Conservation (phyloP, 1,140 invertebrate species). For the Lordiphosa collinella region DNA sequence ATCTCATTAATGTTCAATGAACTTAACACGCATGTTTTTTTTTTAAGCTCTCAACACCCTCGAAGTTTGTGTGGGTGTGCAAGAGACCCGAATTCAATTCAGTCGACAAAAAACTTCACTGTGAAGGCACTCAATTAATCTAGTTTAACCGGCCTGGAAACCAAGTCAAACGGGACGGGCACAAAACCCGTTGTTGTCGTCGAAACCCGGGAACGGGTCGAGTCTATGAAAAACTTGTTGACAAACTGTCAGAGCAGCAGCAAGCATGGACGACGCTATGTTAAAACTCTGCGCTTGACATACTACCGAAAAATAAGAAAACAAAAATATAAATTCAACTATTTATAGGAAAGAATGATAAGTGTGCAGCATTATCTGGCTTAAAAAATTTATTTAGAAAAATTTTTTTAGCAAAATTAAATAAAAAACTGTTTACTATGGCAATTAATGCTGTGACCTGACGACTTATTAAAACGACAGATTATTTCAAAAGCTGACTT, state of each 20-base stretch:
- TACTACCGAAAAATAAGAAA: constrained; percentile 23
- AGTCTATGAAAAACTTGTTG: constrained; percentile 66
- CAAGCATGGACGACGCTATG: constrained; percentile 14
- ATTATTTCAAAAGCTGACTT: no score
- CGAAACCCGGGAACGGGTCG: constrained; percentile 10
- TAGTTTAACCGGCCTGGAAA: constrained; percentile 72
- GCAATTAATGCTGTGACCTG: no score
- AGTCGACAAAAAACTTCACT: constrained; percentile 20
- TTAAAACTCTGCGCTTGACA: constrained; percentile 29
- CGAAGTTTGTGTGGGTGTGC: constrained; percentile 22
- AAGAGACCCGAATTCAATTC: constrained; percentile 66
- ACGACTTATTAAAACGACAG: no score
- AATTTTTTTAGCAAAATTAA: no score
- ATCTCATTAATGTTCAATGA: constrained; percentile 68
- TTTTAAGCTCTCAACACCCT: constrained; percentile 30
- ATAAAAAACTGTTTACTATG: no score
- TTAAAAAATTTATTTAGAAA: no score
- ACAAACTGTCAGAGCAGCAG: constrained; percentile 54
- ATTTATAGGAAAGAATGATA: background rate
- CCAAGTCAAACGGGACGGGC: constrained; percentile 35
- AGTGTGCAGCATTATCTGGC: background rate
- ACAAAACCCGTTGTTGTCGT: constrained; percentile 19
- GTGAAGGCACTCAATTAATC: constrained; percentile 66
- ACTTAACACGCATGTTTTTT: constrained; percentile 47
- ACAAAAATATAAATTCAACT: constrained; percentile 5